Evolutionary conservation across 2,113 vertebrate genomes (phyloP).

Genomic region (Seriola quinqueradiata): DNA sequence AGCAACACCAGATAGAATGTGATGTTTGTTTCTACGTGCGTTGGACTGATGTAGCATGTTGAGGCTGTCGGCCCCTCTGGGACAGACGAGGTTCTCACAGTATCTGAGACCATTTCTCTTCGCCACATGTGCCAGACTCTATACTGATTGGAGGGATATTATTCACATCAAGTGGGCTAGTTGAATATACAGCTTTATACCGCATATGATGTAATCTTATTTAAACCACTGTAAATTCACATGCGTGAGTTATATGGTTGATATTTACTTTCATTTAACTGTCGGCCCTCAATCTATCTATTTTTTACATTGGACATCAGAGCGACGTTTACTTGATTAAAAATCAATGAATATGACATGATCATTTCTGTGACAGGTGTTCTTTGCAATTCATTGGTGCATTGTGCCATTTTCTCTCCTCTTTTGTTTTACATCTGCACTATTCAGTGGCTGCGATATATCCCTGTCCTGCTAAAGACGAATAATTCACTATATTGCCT

Average conservation of each 20-base stretch:
- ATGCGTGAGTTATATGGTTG: background rate
- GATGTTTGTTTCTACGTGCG: conserved; percentile 63
- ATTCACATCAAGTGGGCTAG: conserved; percentile 10
- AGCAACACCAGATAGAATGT: conserved; percentile 51
- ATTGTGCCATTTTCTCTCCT: conserved; percentile 20
- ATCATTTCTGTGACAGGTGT: conserved; percentile 31
- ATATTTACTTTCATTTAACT: conserved; percentile 6
- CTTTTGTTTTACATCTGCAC: conserved; percentile 21
- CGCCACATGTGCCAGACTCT: background rate
- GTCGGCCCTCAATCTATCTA: background rate
- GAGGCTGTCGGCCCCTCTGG: conserved; percentile 33
- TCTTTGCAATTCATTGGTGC: conserved; percentile 23
- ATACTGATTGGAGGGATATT: conserved; percentile 31
- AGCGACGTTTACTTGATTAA: conserved; percentile 42
- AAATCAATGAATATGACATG: conserved; percentile 47
- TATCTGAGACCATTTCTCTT: conserved; percentile 49
- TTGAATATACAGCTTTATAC: conserved; percentile 19
- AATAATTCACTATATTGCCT: background rate
- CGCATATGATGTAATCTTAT: background rate
- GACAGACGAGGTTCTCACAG: conserved; percentile 30
- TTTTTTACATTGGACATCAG: conserved; percentile 30
- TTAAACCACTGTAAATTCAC: conserved; percentile 5
- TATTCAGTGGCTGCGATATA: conserved; percentile 9
- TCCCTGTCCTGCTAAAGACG: background rate
- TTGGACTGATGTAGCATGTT: conserved; percentile 49